A percentile compares a stretch with the other conserved stretches of the same genome.
These are phyloP conservation scores for Phaenicophaeus curvirostris DNA, from an alignment of 2,797 vertebrate species.

Conservation along the genomic window DNA sequence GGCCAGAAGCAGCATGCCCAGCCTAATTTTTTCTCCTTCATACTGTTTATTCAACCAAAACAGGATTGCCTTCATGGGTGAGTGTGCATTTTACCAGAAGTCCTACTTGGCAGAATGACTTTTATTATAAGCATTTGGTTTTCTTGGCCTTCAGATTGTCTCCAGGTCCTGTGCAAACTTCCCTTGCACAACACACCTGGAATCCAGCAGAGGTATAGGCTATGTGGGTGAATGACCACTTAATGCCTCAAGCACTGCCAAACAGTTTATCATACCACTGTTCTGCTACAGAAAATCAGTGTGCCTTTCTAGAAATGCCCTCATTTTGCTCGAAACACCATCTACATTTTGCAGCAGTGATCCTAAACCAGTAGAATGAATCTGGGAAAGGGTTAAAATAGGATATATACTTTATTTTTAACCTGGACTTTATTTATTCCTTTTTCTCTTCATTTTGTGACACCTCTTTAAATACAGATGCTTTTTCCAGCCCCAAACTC, in stretches of 20 bases:
- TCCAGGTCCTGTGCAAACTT: background rate
- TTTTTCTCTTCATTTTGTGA: background rate
- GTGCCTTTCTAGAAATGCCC: background rate
- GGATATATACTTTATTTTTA: conserved; percentile 5
- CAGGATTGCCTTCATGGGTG: conserved; percentile 20
- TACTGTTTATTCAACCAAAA: conserved; percentile 32
- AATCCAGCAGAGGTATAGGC: background rate
- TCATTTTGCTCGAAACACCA: background rate
- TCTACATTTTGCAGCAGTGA: background rate
- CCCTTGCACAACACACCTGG: background rate
- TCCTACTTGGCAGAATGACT: conserved; percentile 2
- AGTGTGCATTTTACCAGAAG: conserved; percentile 18
- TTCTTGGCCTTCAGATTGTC: background rate
- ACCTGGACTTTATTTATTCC: background rate
- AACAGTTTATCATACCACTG: background rate
- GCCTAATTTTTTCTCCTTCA: background rate
- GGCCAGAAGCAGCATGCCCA: background rate
- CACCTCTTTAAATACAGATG: conserved; percentile 1
- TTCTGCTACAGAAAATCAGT: background rate
- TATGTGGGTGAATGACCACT: rapidly evolving
- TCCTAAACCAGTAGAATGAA: background rate
- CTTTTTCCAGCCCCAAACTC: background rate
- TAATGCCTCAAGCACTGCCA: background rate
- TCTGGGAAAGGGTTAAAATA: background rate
- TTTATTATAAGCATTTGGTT: background rate